phyloP scores from a whole-genome alignment of 2,113 vertebrate genomes.

The Puffinus mauretanicus region DNA sequence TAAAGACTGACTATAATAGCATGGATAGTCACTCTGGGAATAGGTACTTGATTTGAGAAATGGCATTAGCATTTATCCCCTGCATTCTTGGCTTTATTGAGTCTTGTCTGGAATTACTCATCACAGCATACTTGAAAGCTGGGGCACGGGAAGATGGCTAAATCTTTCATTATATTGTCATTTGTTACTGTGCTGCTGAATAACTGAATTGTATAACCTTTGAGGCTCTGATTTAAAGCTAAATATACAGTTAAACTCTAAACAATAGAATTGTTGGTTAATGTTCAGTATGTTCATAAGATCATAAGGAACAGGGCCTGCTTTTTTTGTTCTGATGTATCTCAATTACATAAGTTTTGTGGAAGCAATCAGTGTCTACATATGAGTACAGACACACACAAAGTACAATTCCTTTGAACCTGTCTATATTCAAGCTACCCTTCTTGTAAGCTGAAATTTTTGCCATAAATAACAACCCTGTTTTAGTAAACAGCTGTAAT shows the following conservation, averaged over 20 bases:
- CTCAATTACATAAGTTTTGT: not conserved
- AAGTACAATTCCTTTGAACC: not conserved
- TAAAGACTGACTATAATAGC: not conserved
- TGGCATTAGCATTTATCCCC: not conserved
- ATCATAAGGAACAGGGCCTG: not conserved
- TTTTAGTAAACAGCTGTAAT: not conserved
- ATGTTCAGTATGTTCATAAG: not conserved
- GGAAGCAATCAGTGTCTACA: not conserved
- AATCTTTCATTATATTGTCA: not conserved
- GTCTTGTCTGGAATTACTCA: not conserved
- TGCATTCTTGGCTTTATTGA: not conserved
- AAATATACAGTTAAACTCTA: not conserved
- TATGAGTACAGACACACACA: not conserved
- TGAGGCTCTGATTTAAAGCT: not conserved
- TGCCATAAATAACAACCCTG: not conserved
- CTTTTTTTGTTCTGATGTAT: not conserved
- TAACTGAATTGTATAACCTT: not conserved
- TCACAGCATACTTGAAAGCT: not conserved
- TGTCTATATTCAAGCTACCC: not conserved
- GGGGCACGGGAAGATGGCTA: not conserved
- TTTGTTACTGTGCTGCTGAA: not conserved
- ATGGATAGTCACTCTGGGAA: not conserved
- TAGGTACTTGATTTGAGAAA: not conserved
- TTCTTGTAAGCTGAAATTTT: not conserved
- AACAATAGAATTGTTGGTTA: not conserved